These are phyloP conservation scores for Hylia prasina DNA, from an alignment of 2,113 vertebrate species.

Conservation along the genomic window DNA sequence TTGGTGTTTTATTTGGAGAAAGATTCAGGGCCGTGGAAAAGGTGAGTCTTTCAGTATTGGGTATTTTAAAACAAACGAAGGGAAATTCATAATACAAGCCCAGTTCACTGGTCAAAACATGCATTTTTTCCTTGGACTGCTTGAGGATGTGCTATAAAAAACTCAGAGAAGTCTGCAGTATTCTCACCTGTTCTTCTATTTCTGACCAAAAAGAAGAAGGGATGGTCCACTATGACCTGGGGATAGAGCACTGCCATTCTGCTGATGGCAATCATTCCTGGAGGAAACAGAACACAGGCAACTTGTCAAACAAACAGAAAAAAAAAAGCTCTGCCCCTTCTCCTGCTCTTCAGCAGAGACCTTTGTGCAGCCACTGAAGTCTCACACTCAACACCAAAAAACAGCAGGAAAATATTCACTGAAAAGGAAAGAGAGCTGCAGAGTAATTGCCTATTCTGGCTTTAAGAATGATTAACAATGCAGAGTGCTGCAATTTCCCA, in stretches of 20 bases:
- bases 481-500: neutral
- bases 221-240: slow-evolving; percentile 96
- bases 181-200: slow-evolving; percentile 88
- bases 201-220: slow-evolving; percentile 94
- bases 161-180: neutral
- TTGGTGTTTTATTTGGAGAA: neutral
- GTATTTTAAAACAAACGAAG: neutral
- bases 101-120: neutral
- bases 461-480: slow-evolving; percentile 13
- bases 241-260: slow-evolving; percentile 94
- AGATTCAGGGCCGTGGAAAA: neutral
- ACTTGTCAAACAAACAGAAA: neutral
- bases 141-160: neutral
- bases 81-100: neutral
- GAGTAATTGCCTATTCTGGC: neutral
- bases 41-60: neutral
- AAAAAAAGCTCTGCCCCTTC: neutral
- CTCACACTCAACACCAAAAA: neutral
- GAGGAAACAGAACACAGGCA: neutral
- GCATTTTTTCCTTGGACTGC: neutral
- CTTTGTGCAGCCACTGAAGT: neutral
- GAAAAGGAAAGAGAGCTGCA: neutral
- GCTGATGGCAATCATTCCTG: slow-evolving; percentile 94
- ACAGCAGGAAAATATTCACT: neutral
- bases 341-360: neutral